Base-by-base conservation (phyloP, 2,888 invertebrate species). In the Dryobota labecula region DNA sequence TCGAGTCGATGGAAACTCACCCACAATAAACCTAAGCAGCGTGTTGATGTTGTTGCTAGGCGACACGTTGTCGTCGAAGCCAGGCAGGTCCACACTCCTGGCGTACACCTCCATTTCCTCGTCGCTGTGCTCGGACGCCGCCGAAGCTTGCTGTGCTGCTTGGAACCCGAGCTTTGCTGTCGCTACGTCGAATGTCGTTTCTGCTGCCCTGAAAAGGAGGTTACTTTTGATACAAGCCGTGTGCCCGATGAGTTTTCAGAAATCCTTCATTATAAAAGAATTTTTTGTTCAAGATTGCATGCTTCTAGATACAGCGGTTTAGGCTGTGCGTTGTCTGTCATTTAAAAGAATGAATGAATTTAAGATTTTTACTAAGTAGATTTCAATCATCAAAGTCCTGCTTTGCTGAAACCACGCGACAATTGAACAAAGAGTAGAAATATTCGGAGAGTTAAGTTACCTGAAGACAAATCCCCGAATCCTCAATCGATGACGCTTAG, bases 1-100 rank as follows among this genome's bases (percentile, higher is more conserved):
- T 27, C 13, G 27, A 15, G 8, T n/a, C 2, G 30, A 2, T 43
- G 6, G 15, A 18, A 9, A 61, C 61, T 91, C 62, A 93, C 97
- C 98, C 24, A 98, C 94, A 36, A 97, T 96, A 81, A 98, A 97
- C 86, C 98, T 95, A 64, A 98, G 93, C 69, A 98, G 94, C 49
- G 97, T 96, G 64, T 97, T 97, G 70, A 98, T 98, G 63, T 96
- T 97, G 92, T 98, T 98, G 88, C 97, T 97, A 0, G 97, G 97
- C 0, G 98, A 98, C 43, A 98, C 97, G 89, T 98, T 98, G 88
- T 98, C 98, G 83, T 98, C 98, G 80, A 98, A 97, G 2, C 98
- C 98, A 2, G 98, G 98, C 51, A 98, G 95, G 91, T 98, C 98
- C 0, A 98, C 97, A 11, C 97, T 97, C 73, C 98, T 95, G 0